A percentile compares a stretch with the other conserved stretches of the same genome.
These are phyloP conservation scores for Hyaena hyaena DNA, from an alignment of 2,113 vertebrate species.

Conservation along the genomic window DNA sequence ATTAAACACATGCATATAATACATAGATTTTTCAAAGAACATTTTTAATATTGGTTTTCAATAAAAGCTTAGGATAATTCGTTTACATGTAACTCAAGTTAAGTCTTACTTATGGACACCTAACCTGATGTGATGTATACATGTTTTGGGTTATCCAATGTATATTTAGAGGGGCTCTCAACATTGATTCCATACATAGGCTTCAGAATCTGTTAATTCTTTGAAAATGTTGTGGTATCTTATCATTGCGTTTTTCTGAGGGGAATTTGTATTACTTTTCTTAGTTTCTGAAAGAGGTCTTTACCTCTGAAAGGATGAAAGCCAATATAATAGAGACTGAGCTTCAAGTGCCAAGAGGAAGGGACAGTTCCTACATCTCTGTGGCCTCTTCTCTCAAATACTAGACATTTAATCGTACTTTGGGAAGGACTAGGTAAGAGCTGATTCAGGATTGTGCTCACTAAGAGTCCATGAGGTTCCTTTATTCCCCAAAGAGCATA, in stretches of 20 bases:
- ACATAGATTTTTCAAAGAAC: not conserved
- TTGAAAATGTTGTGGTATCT: not conserved
- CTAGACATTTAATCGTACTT: not conserved
- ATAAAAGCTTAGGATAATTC: not conserved
- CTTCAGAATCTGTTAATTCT: not conserved
- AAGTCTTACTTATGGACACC: not conserved
- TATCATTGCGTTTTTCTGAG: not conserved
- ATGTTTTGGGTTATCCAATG: not conserved
- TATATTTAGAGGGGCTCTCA: not conserved
- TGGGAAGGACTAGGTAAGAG: not conserved
- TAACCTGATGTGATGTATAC: not conserved
- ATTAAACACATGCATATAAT: not conserved
- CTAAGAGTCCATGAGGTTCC: not conserved
- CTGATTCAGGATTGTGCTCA: not conserved
- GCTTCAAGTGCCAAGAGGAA: not conserved
- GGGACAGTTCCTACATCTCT: not conserved
- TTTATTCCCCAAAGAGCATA: not conserved
- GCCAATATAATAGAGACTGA: not conserved
- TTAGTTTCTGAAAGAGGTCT: not conserved
- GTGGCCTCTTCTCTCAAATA: not conserved
- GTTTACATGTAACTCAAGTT: not conserved
- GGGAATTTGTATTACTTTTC: conserved; percentile 7
- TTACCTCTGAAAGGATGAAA: not conserved
- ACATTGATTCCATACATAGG: not conserved
- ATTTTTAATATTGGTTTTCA: not conserved